Evolutionary conservation across 92 coral and sea anemone species (phyloP), one percentile per base, ranked within the genome.

Genomic region (Desmophyllum pertusum): DNA sequence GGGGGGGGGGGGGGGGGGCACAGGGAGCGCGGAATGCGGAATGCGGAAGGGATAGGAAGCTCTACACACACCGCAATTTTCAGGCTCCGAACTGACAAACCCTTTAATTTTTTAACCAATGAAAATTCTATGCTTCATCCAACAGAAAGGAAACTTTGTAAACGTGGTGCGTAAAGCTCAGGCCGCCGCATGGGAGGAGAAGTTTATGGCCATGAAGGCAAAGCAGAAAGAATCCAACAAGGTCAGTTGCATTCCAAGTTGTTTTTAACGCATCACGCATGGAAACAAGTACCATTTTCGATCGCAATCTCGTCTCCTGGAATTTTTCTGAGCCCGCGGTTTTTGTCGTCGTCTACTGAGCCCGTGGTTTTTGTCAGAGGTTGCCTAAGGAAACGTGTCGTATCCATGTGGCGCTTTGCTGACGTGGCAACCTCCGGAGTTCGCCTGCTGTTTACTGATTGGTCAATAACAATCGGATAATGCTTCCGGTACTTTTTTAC

Each of bases 181-280:
- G 71, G 92, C 98, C 14, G 98, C 99, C 11, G 95, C 98, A 1
- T 96, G 99, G 99, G 99, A 96, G 89, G 99, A 96, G 78, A 96
- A 96, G 65, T 96, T 96, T 83, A 91, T 90, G 80, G 99, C 99
- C 19, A 94, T 96, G 98, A 96, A 94, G 65, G 99, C 93, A 79
- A 96, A 96, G 84, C 94, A 96, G 80, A 91, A 95, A 81, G 94
- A 88, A 68, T 82, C 94, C 7, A 84, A 76, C 53, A 77, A 78
- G 79, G 81, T 70, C 45, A 46, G 66, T 50, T 65, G 37, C 3
- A 4, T 45, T 29, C 3, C 40, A 64, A 37, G 52, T 27, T 41
- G 29, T 62, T 29, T 43, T 27, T n/a, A n/a, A 14, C 27, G 18
- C 43, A 17, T 46, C 29, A 38, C 45, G 10, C 46, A 18, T 6